Evolutionary conservation across 2,113 vertebrate species (phyloP), one percentile per base, ranked within the genome.

Genomic region (Procavia capensis): DNA sequence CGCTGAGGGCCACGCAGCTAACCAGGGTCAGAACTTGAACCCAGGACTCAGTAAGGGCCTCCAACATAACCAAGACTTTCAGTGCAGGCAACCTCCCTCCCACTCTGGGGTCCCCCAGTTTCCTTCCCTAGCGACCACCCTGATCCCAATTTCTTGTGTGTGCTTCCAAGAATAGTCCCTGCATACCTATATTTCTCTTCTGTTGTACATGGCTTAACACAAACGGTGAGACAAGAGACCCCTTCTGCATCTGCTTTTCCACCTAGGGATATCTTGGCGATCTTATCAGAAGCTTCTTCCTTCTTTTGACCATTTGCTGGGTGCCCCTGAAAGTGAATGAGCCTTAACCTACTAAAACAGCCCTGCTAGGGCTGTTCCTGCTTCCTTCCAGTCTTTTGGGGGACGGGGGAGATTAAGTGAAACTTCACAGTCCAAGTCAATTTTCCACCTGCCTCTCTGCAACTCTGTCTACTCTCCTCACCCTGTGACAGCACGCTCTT

Each of bases 121-220:
- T 82, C 74, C 94, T 78, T 72, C 78, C 50, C 34, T 64, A 87
- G 85, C 57, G 81, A 45, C 39, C 47, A 47, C 70, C 31, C 1
- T 3, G 20, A 8, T 16, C 47, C 72, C 57, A 3, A 20, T 16
- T 66, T 75, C 59, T 63, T n/a, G 6, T 0, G 39, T n/a, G 36
- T 68, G 57, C 90, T 95, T 91, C 90, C 92, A 91, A 91, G 57
- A 86, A 81, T 3, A 22, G 41, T 79, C 92, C 57, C 7, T 3
- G 22, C 41, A 9, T 16, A 20, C 8, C 36, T 27, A 4, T 6
- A 6, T 19, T 50, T 39, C 90, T 79, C 80, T 41, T 57, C 88
- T 64, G 54, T 34, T 25, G 29, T 6, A 20, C 47, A 54, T 59
- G 34, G 29, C 68, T 72, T 85, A 45, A 54, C 86, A 34, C 24